Evolutionary conservation across 2,113 vertebrate genomes (phyloP), one percentile per base, ranked within the genome.

Genomic region (Saimiri boliviensis): DNA sequence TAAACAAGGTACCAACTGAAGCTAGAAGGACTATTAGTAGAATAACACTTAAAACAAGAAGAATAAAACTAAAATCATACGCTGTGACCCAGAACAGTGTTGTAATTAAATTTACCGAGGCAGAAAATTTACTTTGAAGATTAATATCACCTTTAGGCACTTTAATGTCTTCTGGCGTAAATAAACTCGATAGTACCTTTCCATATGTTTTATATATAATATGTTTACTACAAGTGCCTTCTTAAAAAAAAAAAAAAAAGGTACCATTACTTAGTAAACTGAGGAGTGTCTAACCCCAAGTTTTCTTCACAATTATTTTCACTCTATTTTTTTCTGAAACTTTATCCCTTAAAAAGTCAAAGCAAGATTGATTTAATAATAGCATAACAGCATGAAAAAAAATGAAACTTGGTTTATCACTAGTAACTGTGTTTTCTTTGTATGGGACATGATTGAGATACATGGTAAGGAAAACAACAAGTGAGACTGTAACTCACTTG

Each of bases 111-210:
- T 85, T 97, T 96, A 85, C 95, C 93, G 93, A 70, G 92, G 89
- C 95, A 96, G 93, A 97, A 97, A 98, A 97, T 98, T 94, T 96
- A 96, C 95, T 97, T 95, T 96, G 83, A 84, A 80, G 66, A 98
- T 97, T 97, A 96, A 92, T 96, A 96, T 84, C 85, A 97, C 86
- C 89, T 93, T 96, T 93, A 91, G 93, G 73, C 83, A 95, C 94
- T 93, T 96, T 97, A 96, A 96, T 88, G 45, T 94, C n/a, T 93
- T 95, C 95, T 11, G 6, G 16, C 88, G 2, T 89, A 86, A 92
- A 77, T 85, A 23, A 71, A 93, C 93, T 92, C 86, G 60, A 76
- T 95, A 87, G 73, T 94, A 96, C 89, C 56, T 94, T 96, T 95
- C 47, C 35, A 83, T 84, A 32, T 92, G n/a, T 79, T 91, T 94